Evolutionary conservation across 2,113 vertebrate genomes (phyloP), one percentile per base, ranked within the genome.

Genomic region (Leucoraja erinaceus): DNA sequence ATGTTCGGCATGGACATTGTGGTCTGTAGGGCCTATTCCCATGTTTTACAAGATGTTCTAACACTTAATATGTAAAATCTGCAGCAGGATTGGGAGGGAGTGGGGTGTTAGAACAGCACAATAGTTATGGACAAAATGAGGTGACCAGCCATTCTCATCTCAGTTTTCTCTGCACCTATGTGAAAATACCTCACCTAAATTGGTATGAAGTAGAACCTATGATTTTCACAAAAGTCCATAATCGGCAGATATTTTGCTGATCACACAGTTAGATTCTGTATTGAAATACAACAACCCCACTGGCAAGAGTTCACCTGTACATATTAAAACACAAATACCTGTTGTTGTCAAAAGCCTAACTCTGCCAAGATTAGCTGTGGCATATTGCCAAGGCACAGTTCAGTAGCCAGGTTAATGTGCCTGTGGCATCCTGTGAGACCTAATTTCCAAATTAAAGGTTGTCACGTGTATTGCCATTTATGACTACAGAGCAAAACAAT

Each of bases 391-490:
- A 72, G 8, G 5, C 33, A 54, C 5, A 54, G 38, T 20, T 74
- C 33, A 22, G 5, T 5, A 38, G 68, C 22, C 25, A 25, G 31
- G 66, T 74, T 72, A 91, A 25, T 22, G 14, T 72, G 68, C 90
- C 66, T 11, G 31, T 25, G 38, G 68, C 68, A 72, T 74, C 66
- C 90, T 74, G 31, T 47, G 33, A 91, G 72, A 72, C 20, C 66
- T 91, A n/a, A 54, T 74, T 91, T 74, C 66, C 68, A 91, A 72
- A 74, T 47, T 72, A 91, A 91, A 74, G 18, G 54, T 18, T 84
- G 81, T 84, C 81, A 84, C 81, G 59, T 59, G 59, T 54, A 3
- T 22, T 54, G 38, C 54, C 38, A 74, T 91, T 74, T 22, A 91
- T 25, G 7, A 28, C 66, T 28, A 74, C 22, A 91, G 72, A 91